Base-by-base conservation (phyloP, 2,888 invertebrate genomes). In the Villa cingulata region DNA sequence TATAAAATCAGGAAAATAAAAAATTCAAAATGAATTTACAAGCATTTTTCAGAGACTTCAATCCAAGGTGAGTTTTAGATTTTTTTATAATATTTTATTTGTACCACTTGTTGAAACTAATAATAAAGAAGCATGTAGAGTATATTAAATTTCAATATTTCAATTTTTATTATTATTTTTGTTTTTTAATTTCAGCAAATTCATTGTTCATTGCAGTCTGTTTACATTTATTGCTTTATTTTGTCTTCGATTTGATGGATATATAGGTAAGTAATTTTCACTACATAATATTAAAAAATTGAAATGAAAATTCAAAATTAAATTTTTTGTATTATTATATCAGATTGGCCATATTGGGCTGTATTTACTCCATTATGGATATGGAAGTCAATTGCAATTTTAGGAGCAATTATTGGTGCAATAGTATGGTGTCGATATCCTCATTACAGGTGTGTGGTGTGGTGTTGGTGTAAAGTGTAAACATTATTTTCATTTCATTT, bases 291-390 rank as follows among this genome's bases (percentile, higher is more conserved):
- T 4, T 5, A 34, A 36, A 32, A 37, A 14, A 27, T 16, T 43
- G 12, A 18, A 3, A n/a, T 36, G 12, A 37, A 36, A 14, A 37
- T 41, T 9, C 3, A 23, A 32, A 17, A 19, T 34, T 12, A 23
- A 23, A 23, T 23, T 23, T 4, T 23, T 23, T 23, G n/a, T 32
- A 19, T 34, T 15, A 43, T 9, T 18, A 17, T 41, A 41, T 12
- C 29, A 69, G 78, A 86, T 63, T 94, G 94, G 89, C 91, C 89
- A 42, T 96, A 86, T 70, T 96, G 95, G 94, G 82, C 87, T 9
- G 84, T 98, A 39, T 97, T 98, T 70, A 78, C 86, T 18, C 97
- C 98, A 44, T 82, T 98, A 63, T 98, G 95, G 95, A 80, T 94
- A 57, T 97, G 97, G 94, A 97, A 98, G 66, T 77, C 81, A 53